Evolutionary conservation across 2,113 vertebrate genomes (phyloP).

Genomic region (Alosa alosa): DNA sequence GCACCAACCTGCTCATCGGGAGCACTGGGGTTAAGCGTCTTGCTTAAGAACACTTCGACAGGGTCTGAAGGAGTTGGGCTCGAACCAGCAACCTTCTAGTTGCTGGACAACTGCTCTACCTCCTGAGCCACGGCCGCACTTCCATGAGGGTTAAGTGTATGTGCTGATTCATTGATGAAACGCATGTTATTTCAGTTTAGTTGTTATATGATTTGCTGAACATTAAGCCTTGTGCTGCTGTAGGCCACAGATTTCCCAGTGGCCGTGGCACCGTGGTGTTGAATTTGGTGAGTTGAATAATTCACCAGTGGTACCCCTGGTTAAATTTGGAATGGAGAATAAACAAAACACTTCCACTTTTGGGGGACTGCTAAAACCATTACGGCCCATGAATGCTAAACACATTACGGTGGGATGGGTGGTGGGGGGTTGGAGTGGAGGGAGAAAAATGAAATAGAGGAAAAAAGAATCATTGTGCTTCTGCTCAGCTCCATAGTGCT

Average conservation of each 20-base stretch:
- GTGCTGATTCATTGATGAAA: background rate
- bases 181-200: background rate
- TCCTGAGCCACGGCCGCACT: background rate
- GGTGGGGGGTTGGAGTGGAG: background rate
- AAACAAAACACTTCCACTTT: slow-evolving; percentile 50
- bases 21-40: no score
- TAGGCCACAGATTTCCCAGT: slow-evolving; percentile 13
- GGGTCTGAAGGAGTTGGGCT: no score
- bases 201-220: background rate
- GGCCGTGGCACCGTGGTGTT: slow-evolving; percentile 9
- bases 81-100: no score
- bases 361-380: slow-evolving; percentile 49
- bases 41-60: no score
- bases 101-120: no score
- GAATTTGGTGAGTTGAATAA: slow-evolving; percentile 31
- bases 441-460: background rate
- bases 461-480: slow-evolving; percentile 51
- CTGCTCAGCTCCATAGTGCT: slow-evolving; percentile 46
- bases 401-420: slow-evolving; percentile 39
- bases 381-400: slow-evolving; percentile 50
- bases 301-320: slow-evolving; percentile 15
- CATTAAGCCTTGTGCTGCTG: background rate
- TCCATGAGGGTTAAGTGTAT: background rate
- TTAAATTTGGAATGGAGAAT: slow-evolving; percentile 35
- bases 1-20: no score